Base-by-base conservation (phyloP, 2,113 vertebrate genomes). In the Suricata suricatta region DNA sequence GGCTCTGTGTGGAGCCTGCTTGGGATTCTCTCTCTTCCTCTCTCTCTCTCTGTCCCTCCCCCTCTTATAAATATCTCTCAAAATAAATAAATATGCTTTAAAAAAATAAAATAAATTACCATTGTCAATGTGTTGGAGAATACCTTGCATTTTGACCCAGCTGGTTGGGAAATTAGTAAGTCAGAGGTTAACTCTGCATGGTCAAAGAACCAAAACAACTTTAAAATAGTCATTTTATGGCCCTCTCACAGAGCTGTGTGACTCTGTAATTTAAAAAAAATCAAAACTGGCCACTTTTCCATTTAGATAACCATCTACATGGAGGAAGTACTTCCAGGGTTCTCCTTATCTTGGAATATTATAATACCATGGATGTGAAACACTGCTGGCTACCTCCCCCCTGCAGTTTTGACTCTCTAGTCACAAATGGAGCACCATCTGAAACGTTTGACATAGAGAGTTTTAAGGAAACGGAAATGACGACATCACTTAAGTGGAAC, bases 221-320 rank as follows among this genome's bases (percentile, higher is more conserved):
- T 86, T 31, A 83, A 93, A 60, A 76, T 38, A 31, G 7, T 60
- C 35, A 82, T 97, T 93, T 95, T 64, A 82, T 91, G 69, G 3
- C 0, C 47, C 25, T 90, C 64, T 69, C 25, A 91, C 64, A 95
- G 80, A 93, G 29, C 12, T 63, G 7, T 52, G 54, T 9, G 31
- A 3, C 35, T 92, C 1, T 50, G 4, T 93, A 66, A 77, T 66
- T 68, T n/a, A 17, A 64, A 80, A 66, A 66, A 69, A 81, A 68
- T 77, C 19, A 54, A 64, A 76, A 64, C 23, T 63, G 41, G 66
- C 38, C 52, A 33, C 50, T 64, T 83, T 85, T 88, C 27, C 17
- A 16, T 84, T 86, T 90, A 93, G 19, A 7, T 88, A 41, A 57
- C n/a, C 29, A n/a, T 74, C 10, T 3, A 33, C 38, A 4, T 29